These are phyloP conservation scores for Chironomus tepperi DNA, from an alignment of 1,140 invertebrate genomes.

Conservation along the genomic window DNA sequence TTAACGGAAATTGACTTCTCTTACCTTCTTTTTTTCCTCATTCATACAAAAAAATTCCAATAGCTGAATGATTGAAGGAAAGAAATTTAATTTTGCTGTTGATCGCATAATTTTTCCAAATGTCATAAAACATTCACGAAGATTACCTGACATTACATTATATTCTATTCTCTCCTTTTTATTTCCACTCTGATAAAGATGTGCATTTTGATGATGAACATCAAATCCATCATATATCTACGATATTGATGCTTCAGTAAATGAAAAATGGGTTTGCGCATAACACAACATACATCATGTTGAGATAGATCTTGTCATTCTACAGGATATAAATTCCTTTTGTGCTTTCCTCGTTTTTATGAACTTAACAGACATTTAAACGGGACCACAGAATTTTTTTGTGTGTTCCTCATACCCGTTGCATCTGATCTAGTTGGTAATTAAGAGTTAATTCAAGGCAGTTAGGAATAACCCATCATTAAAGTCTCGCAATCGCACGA, in stretches of 20 bases:
- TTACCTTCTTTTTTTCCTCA: neutral
- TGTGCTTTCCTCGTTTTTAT: no score
- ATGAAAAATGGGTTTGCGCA: neutral
- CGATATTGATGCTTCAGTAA: neutral
- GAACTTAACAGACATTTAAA: no score
- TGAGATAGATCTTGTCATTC: neutral
- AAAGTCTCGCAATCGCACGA: neutral
- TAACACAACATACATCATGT: neutral
- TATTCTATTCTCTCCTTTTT: neutral
- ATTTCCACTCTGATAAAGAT: no score
- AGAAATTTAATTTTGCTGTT: neutral
- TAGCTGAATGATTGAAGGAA: no score
- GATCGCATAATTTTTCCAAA: neutral
- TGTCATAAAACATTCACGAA: constrained; percentile 13
- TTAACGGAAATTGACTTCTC: constrained; percentile 20
- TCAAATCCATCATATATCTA: neutral
- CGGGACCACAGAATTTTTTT: no score
- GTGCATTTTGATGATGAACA: no score
- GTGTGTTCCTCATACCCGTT: no score
- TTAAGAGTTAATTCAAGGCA: constrained; percentile 17
- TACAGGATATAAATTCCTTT: no score
- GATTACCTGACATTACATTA: neutral
- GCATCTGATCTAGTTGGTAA: constrained; percentile 8
- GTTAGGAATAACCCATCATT: constrained; percentile 3
- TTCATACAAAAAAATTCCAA: neutral